Evolutionary conservation across 1,140 invertebrate species (phyloP).

Genomic region (Drosophila teissieri): DNA sequence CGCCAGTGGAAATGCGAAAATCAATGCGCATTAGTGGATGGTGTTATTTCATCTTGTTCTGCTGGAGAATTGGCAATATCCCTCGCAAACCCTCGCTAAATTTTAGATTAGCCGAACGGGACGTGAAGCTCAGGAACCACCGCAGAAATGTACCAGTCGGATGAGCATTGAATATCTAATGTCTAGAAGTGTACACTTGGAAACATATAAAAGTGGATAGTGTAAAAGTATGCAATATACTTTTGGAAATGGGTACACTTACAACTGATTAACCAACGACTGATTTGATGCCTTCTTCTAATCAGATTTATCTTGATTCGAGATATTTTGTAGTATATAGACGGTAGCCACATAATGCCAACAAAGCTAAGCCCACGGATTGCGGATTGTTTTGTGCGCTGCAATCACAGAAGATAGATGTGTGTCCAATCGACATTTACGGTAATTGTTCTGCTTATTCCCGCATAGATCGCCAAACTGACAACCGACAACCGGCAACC

Average conservation of each 20-base stretch:
- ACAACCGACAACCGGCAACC: constrained; percentile 39
- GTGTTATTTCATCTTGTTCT: constrained; percentile 67
- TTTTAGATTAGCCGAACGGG: constrained; percentile 44
- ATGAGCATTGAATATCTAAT: background rate
- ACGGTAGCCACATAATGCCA: constrained; percentile 1
- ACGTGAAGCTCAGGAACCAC: constrained; percentile 4
- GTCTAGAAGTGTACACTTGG: background rate
- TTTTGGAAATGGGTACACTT: no score
- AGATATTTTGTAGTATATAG: no score
- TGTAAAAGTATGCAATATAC: no score
- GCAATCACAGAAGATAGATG: constrained; percentile 9
- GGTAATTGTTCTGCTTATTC: constrained; percentile 53
- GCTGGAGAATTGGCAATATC: constrained; percentile 17
- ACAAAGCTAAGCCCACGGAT: constrained; percentile 1
- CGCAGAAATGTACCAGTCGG: background rate
- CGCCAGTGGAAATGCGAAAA: constrained; percentile 71
- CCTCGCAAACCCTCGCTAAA: background rate
- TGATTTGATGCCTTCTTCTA: no score
- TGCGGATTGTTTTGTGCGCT: background rate
- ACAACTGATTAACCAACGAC: no score
- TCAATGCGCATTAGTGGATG: constrained; percentile 77
- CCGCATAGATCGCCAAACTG: constrained; percentile 44
- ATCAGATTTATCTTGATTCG: no score
- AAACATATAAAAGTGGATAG: no score
- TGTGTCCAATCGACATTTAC: constrained; percentile 10